Evolutionary conservation across 2,888 invertebrate genomes (phyloP).

Genomic region (Nephrocerus scutellatus): DNA sequence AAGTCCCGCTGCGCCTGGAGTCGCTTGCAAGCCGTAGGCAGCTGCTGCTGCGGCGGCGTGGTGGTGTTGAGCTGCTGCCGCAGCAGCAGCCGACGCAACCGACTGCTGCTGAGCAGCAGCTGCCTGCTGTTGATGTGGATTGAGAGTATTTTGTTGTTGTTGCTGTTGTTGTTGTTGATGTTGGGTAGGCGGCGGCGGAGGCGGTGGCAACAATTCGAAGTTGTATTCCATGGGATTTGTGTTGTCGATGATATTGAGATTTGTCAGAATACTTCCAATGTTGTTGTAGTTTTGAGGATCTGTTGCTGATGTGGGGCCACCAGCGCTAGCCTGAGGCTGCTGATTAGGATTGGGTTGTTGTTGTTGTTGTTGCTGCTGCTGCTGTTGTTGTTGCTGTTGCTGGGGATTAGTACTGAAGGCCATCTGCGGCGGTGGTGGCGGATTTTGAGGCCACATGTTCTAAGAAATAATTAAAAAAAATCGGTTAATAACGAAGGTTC

Average conservation of each 20-base stretch:
- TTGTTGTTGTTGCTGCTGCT: slow-evolving; percentile 26
- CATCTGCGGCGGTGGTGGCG: slow-evolving; percentile 25
- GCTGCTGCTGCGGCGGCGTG: slow-evolving; percentile 1
- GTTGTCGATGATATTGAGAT: slow-evolving; percentile 44
- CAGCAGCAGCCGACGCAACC: slow-evolving; percentile 26
- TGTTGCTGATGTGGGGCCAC: slow-evolving; percentile 16
- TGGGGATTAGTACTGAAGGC: slow-evolving; percentile 27
- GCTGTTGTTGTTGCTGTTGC: slow-evolving; percentile 34
- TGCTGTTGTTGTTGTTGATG: slow-evolving; percentile 26
- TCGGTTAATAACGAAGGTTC: neutral
- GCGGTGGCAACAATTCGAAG: slow-evolving; percentile 40
- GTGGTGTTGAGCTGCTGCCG: slow-evolving; percentile 1
- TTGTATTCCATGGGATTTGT: slow-evolving; percentile 46
- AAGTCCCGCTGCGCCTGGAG: slow-evolving; percentile 29
- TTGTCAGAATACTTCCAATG: slow-evolving; percentile 47
- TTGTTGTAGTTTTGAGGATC: slow-evolving; percentile 46
- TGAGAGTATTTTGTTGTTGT: slow-evolving; percentile 26
- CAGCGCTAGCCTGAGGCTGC: slow-evolving; percentile 19
- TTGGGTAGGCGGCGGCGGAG: slow-evolving; percentile 25
- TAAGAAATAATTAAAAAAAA: slow-evolving; percentile 19
- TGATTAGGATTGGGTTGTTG: slow-evolving; percentile 25
- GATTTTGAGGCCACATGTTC: slow-evolving; percentile 42
- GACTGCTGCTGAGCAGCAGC: slow-evolving; percentile 20
- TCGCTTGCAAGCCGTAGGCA: slow-evolving; percentile 28
- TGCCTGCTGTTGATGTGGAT: slow-evolving; percentile 23